phyloP scores from a whole-genome alignment of 2,797 vertebrate species.

The Danio jaintianensis region DNA sequence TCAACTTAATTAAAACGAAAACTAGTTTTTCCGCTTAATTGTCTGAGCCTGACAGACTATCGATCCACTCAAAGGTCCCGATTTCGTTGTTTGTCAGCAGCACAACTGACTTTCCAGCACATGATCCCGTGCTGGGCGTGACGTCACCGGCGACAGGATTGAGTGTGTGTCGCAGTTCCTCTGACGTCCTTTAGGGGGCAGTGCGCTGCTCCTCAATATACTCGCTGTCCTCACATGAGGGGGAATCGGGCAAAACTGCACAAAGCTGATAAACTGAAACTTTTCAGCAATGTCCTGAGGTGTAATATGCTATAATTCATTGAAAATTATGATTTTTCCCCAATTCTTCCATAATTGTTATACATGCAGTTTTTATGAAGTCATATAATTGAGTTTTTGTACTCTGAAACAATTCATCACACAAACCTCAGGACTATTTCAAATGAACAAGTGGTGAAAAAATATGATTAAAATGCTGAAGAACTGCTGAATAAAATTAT shows the following conservation, averaged over 20 bases:
- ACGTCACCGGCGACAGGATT: slow-evolving; percentile 71
- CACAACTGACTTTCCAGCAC: slow-evolving; percentile 67
- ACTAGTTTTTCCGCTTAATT: not conserved
- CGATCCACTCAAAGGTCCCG: slow-evolving; percentile 56
- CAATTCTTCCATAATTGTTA: slow-evolving; percentile 1
- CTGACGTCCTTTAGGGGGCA: slow-evolving; percentile 13
- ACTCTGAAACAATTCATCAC: slow-evolving; percentile 6
- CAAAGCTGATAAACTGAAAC: no score
- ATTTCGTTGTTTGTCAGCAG: slow-evolving; percentile 69
- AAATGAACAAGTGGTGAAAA: not conserved
- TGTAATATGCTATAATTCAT: not conserved
- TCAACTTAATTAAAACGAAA: not conserved
- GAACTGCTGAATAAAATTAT: not conserved
- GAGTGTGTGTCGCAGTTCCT: slow-evolving; percentile 54
- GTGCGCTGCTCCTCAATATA: not conserved
- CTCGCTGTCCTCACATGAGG: no score
- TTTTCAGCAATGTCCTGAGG: not conserved
- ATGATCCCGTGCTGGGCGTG: slow-evolving; percentile 57
- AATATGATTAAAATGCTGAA: not conserved
- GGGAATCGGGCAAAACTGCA: not conserved
- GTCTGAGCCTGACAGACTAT: not conserved
- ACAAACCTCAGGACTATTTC: not conserved
- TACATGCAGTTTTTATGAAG: slow-evolving; percentile 21
- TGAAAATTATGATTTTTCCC: not conserved
- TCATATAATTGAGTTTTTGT: slow-evolving; percentile 13